Evolutionary conservation across 2,888 invertebrate species (phyloP).

Genomic region (Tubiluchus corallicola): DNA sequence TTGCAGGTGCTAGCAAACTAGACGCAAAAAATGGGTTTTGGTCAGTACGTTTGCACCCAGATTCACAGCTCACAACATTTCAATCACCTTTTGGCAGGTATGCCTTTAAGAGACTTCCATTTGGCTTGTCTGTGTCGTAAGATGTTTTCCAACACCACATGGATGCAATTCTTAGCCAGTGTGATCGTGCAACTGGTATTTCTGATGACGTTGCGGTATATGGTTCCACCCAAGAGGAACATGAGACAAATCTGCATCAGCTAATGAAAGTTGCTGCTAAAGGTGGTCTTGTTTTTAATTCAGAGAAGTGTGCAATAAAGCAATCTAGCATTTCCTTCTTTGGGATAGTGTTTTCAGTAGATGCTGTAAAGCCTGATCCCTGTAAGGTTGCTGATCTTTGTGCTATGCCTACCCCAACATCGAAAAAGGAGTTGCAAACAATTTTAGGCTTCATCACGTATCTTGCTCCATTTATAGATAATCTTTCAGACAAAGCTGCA

Average conservation of each 20-base stretch:
- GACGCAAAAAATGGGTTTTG: slow-evolving; percentile 15
- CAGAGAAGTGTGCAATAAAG: slow-evolving; percentile 10
- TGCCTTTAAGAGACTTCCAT: slow-evolving; percentile 12
- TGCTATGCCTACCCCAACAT: slow-evolving; percentile 10
- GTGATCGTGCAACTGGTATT: slow-evolving; percentile 10
- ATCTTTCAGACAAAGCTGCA: slow-evolving; percentile 8
- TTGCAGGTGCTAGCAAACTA: slow-evolving; percentile 12
- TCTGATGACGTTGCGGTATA: slow-evolving; percentile 11
- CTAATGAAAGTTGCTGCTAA: slow-evolving; percentile 10
- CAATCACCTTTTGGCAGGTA: slow-evolving; percentile 12
- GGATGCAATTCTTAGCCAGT: slow-evolving; percentile 11
- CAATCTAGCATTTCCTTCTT: background rate
- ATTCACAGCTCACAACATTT: slow-evolving; percentile 13
- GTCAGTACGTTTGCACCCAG: slow-evolving; percentile 10
- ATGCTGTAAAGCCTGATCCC: slow-evolving; percentile 10
- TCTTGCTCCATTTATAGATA: slow-evolving; percentile 9
- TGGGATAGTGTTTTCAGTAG: slow-evolving; percentile 5
- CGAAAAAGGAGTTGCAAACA: slow-evolving; percentile 11
- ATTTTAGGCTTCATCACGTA: slow-evolving; percentile 12
- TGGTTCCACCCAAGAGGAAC: slow-evolving; percentile 9
- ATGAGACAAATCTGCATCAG: slow-evolving; percentile 10
- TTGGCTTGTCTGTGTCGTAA: slow-evolving; percentile 11
- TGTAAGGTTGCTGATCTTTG: slow-evolving; percentile 11
- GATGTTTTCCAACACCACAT: slow-evolving; percentile 14
- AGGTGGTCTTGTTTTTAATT: slow-evolving; percentile 13